Evolutionary conservation across 2,797 vertebrate genomes (phyloP).

Genomic region (Borostomias antarcticus): DNA sequence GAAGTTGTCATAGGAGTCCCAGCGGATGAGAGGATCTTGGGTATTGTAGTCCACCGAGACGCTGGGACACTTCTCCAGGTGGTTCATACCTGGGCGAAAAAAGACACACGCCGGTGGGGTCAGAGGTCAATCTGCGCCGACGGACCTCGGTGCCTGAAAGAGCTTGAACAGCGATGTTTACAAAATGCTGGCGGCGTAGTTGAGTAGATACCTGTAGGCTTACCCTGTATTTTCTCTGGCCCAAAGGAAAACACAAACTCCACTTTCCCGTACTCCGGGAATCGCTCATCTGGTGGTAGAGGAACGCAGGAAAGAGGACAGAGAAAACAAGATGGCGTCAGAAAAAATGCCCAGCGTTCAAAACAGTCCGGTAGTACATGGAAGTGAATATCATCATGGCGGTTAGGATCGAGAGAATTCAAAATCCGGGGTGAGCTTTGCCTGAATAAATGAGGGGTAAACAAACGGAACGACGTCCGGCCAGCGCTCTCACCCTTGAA

Average conservation of each 20-base stretch:
- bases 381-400: too few species aligned
- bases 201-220: constrained; percentile 37
- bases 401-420: too few species aligned
- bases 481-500: constrained; percentile 89
- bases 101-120: constrained; percentile 23
- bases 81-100: constrained; percentile 84
- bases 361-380: neutral
- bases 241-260: constrained; percentile 97
- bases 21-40: constrained; percentile 90
- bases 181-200: neutral
- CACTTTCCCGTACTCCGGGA: constrained; percentile 97
- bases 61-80: constrained; percentile 78
- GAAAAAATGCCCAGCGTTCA: neutral
- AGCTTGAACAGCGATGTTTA: neutral
- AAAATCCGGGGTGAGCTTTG: too few species aligned
- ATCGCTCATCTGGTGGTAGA: constrained; percentile 89
- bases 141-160: neutral
- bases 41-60: constrained; percentile 88
- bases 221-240: constrained; percentile 97
- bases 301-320: neutral
- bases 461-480: too few species aligned
- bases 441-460: too few species aligned
- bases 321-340: neutral
- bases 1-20: constrained; percentile 93
- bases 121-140: neutral